Percentiles rank a stretch among this genome's conserved stretches.
phyloP scores from a whole-genome alignment of 2,888 invertebrate genomes.

The Theretra japonica region DNA sequence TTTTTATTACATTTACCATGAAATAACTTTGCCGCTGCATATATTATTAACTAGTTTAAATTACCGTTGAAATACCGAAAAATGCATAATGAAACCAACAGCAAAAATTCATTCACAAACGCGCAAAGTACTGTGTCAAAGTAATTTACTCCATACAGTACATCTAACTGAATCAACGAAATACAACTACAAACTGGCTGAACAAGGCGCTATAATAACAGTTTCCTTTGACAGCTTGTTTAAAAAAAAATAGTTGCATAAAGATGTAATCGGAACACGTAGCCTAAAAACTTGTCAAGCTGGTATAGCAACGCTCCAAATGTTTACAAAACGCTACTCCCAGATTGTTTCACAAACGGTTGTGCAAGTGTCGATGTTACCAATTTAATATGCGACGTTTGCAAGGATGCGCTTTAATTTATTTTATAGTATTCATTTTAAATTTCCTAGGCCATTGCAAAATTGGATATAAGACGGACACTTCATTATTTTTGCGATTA shows the following conservation, averaged over 20 bases:
- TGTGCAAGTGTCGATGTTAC: neutral
- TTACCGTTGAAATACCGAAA: no score
- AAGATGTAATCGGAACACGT: constrained; percentile 41
- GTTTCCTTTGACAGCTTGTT: constrained; percentile 29
- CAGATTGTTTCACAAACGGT: constrained; percentile 13
- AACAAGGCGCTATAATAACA: constrained; percentile 30
- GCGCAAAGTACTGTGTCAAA: neutral
- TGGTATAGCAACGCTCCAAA: constrained; percentile 33
- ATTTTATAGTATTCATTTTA: neutral
- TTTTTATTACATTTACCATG: neutral
- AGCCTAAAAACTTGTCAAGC: constrained; percentile 35
- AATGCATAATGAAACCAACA: neutral
- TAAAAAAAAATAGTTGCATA: constrained; percentile 39
- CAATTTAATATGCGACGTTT: neutral
- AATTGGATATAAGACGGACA: no score
- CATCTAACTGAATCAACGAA: constrained; percentile 27
- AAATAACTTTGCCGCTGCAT: neutral
- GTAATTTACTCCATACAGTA: neutral
- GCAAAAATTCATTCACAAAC: neutral
- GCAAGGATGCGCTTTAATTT: neutral
- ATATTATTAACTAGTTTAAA: neutral
- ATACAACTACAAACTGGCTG: constrained; percentile 26
- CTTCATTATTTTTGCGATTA: no score
- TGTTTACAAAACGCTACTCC: constrained; percentile 19
- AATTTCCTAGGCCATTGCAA: neutral